Base-by-base conservation (phyloP, 2,797 vertebrate genomes). In the Xiphorhynchus erythropygius region DNA sequence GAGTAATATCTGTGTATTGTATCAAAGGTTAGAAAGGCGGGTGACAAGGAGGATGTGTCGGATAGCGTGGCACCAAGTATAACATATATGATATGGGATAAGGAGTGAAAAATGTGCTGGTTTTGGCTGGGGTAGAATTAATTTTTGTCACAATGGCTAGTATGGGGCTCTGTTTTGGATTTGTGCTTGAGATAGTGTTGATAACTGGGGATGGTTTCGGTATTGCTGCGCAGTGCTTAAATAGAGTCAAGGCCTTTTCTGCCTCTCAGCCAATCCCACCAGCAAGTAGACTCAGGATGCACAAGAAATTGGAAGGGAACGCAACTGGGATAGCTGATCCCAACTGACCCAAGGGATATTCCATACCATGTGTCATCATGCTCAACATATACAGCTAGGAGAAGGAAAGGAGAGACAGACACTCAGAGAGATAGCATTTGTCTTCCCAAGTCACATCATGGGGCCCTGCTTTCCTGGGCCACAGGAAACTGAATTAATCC, bases 1-100 rank as follows among this genome's bases (percentile, higher is more conserved):
- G 9, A 73, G 35, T 41, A 53, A 4, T 35, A 59, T 12, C 30
- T 47, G 18, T 73, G 30, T 28, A n/a, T 24, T 47, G 11, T 7
- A 65, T 18, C 22, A 67, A 60, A 25, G 16, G 35, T 35, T 28
- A 17, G 39, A 32, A 65, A 70, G 7, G 7, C 9, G 4, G 7
- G 10, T 35, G 32, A 4, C 11, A 73, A 46, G 32, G 46, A 65
- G 15, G 22, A 65, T 24, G 30, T 18, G 18, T 18, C 60, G 32
- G 18, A 59, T 10, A 71, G 13, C 2, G 11, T 9, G 13, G 18
- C 32, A 65, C 18, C 11, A 15, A 78, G 46, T 53, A 84, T n/a
- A 22, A 21, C 0, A 0, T n/a, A 71, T 65, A 73, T 21, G 39
- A 23, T 65, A 84, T 32, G 13, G 25, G 59, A 59, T 8, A n/a